These are phyloP conservation scores for Narcine bancroftii DNA, from an alignment of 2,113 vertebrate genomes.

Conservation along the genomic window DNA sequence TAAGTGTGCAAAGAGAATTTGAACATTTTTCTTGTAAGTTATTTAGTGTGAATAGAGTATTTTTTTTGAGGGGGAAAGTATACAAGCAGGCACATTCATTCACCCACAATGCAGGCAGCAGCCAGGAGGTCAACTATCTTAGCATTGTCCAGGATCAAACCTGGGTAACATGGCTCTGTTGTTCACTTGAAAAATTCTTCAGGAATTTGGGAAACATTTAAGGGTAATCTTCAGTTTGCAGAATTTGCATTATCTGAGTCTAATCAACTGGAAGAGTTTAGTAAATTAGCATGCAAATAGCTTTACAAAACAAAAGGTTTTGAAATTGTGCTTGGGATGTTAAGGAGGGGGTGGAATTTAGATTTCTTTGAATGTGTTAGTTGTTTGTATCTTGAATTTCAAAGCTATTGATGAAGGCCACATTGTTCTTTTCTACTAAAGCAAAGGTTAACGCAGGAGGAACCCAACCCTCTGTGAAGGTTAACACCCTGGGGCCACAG, in stretches of 20 bases:
- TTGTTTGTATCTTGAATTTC: conserved; percentile 25
- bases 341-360: not conserved
- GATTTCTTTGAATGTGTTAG: conserved; percentile 32
- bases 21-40: too few species aligned
- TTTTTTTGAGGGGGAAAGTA: too few species aligned
- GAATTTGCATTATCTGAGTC: conserved; percentile 12
- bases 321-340: conserved; percentile 19
- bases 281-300: conserved; percentile 30
- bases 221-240: conserved; percentile 2
- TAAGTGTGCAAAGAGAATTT: too few species aligned
- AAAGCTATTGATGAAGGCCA: conserved; percentile 30
- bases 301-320: conserved; percentile 6
- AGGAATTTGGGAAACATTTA: not conserved
- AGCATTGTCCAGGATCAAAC: not conserved
- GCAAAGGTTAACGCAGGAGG: conserved; percentile 44
- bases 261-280: not conserved
- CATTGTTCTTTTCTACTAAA: conserved; percentile 41
- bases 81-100: too few species aligned
- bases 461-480: conserved; percentile 50
- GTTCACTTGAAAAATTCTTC: not conserved
- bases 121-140: not conserved
- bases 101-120: not conserved
- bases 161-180: not conserved
- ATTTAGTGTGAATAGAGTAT: too few species aligned
- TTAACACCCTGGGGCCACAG: conserved; percentile 63